These are phyloP conservation scores for Bursaphelenchus okinawaensis DNA, from an alignment of 2,888 invertebrate genomes.

Conservation along the genomic window DNA sequence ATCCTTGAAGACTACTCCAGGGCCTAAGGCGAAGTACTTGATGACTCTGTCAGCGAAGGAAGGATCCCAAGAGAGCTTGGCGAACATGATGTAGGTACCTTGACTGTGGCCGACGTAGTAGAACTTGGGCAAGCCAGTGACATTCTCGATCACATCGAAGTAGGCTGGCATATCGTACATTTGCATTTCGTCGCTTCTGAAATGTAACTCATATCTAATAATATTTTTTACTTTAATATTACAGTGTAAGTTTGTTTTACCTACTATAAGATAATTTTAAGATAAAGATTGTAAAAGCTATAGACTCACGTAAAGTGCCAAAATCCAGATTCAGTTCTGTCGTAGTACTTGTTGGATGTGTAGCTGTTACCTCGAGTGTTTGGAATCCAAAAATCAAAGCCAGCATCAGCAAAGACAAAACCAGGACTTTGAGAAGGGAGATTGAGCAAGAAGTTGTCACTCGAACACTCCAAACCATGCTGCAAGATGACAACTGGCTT, in stretches of 20 bases:
- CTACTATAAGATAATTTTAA: too few species aligned
- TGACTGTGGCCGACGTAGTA: conserved; percentile 81
- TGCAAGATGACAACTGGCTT: neutral
- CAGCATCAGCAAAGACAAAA: neutral
- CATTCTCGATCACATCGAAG: neutral
- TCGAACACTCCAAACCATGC: conserved; percentile 62
- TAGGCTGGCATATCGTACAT: neutral
- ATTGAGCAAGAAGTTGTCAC: conserved; percentile 19
- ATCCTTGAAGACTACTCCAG: conserved; percentile 19
- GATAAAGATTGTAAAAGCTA: too few species aligned
- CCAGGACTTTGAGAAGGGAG: neutral
- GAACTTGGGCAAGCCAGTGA: neutral
- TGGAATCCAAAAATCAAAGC: conserved; percentile 59
- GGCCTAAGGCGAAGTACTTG: neutral
- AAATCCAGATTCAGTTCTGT: conserved; percentile 15
- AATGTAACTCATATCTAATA: neutral
- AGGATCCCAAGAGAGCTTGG: conserved; percentile 34
- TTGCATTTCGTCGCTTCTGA: conserved; percentile 5
- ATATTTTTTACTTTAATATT: too few species aligned
- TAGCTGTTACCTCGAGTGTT: conserved; percentile 64
- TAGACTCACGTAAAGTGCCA: conserved; percentile 68
- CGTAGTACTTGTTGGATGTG: conserved; percentile 58
- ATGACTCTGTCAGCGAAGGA: conserved; percentile 22
- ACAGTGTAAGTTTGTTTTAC: too few species aligned
- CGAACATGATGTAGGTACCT: conserved; percentile 44